A percentile compares a stretch with the other conserved stretches of the same genome.
These are phyloP conservation scores for Rhea pennata DNA, from an alignment of 2,113 vertebrate genomes.

Conservation along the genomic window DNA sequence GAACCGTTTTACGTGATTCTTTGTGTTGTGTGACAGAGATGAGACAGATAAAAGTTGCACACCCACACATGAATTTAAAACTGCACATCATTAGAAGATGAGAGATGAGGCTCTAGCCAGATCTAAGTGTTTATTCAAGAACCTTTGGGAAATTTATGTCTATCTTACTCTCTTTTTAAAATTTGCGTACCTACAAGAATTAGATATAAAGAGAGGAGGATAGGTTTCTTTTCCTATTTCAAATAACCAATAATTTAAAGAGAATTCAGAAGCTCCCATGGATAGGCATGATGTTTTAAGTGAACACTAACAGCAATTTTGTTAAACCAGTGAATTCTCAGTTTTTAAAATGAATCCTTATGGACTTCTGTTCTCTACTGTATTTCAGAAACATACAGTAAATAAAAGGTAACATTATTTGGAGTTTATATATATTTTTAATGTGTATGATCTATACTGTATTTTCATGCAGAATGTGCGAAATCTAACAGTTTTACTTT, in stretches of 20 bases:
- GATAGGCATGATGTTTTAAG: not conserved
- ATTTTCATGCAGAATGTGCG: not conserved
- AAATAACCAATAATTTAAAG: not conserved
- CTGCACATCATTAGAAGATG: not conserved
- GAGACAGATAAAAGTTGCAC: not conserved
- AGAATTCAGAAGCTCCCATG: not conserved
- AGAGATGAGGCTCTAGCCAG: not conserved
- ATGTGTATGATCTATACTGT: not conserved
- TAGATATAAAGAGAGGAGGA: not conserved
- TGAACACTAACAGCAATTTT: not conserved
- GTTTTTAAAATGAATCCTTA: not conserved
- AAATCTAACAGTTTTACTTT: not conserved
- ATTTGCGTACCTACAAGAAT: not conserved
- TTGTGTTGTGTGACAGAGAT: not conserved
- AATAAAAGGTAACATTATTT: not conserved
- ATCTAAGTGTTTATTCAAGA: not conserved
- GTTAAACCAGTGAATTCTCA: not conserved
- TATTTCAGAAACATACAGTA: not conserved
- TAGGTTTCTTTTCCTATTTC: not conserved
- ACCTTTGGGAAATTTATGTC: not conserved
- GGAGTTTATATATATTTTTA: not conserved
- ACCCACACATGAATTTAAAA: not conserved
- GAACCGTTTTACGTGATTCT: not conserved
- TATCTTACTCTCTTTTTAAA: not conserved
- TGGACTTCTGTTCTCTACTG: not conserved